Base-by-base conservation (phyloP, 2,888 invertebrate genomes). In the Amphiduros pacificus region DNA sequence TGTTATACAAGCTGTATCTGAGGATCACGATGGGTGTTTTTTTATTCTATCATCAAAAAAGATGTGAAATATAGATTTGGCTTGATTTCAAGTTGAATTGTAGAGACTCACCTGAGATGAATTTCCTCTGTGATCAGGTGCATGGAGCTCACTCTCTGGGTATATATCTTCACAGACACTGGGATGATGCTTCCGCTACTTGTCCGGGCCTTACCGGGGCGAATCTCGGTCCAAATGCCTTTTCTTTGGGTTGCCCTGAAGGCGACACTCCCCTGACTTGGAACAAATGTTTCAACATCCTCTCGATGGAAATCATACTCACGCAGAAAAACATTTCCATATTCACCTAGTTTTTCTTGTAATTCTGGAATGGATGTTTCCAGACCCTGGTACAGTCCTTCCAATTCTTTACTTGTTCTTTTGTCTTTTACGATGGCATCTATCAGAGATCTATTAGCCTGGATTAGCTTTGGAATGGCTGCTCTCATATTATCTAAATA, bases 391-490 rank as follows among this genome's bases (percentile, higher is more conserved):
- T 61, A 63, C 11, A 32, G 50, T 26, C 55, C 50, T 32, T 61
- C 61, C n/a, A 63, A 26, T 27, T 64, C 66, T 3, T 60, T 26
- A 5, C 61, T 51, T 1, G 61, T 63, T 32, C 63, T 28, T 52
- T 58, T 61, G 59, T 63, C 66, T 41, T 64, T 54, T 24, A 61
- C 59, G 22, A 63, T 66, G 28, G 62, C 41, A 24, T 66, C 58
- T 9, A 66, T 61, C 36, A 66, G 48, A 11, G 44, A 51, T 2
- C 59, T 53, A 49, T 66, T 63, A 40, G 56, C 48, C 17, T 66
- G 60, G 22, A 66, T 55, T 24, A 66, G 26, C 20, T 59, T 66
- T 17, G 63, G 63, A 11, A 66, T 52, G 36, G 59, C 61, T 2
- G 24, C 44, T 28, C 63, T 24, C 66, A 63, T 64, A 20, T 50